Base-by-base conservation (phyloP, 2,888 invertebrate genomes). In the Epirrhoe tristata region DNA sequence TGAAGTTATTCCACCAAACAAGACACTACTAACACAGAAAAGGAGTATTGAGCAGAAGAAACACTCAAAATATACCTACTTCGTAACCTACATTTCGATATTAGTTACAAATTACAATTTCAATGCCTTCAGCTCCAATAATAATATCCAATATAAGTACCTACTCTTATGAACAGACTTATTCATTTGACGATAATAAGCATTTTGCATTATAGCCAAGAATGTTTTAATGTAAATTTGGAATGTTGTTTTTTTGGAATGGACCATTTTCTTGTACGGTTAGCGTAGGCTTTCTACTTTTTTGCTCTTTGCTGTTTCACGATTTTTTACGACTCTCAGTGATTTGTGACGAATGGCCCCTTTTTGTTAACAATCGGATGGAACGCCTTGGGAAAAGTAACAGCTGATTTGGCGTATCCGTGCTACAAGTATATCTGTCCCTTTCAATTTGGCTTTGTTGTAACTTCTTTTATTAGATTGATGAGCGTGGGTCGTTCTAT, bases 1-100 rank as follows among this genome's bases (percentile, higher is more conserved):
- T 86, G 86, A 87, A 88, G 82, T 85, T 86, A 85, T 87, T 84
- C 76, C 78, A 80, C 73, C 85, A 87, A 89, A 90, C 90, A 89
- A 90, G 87, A 79, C 84, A 82, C 87, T 84, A 88, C 52, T 46
- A 52, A 24, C 63, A 63, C 63, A 52, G 57, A 17, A 63, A 31
- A 39, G 14, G 52, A 32, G 16, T 7, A 43, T 46, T 16, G n/a
- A 51, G 7, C 56, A 57, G 52, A 51, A 57, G 4, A 57, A 0
- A 53, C 51, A 51, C 12, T 55, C 46, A 14, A 10, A 0, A 36
- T 5, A 36, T 36, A 8, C 10, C 36, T 36, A 3, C 36, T 36
- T 10, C 1, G 8, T 6, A 14, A 14, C 48, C 14, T 16, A 48
- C 14, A 16, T 24, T 24, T 24, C 24, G 3, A 24, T 24, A 1